These are phyloP conservation scores for Corythornis madagascariensis DNA, from an alignment of 2,113 vertebrate genomes.

Conservation along the genomic window DNA sequence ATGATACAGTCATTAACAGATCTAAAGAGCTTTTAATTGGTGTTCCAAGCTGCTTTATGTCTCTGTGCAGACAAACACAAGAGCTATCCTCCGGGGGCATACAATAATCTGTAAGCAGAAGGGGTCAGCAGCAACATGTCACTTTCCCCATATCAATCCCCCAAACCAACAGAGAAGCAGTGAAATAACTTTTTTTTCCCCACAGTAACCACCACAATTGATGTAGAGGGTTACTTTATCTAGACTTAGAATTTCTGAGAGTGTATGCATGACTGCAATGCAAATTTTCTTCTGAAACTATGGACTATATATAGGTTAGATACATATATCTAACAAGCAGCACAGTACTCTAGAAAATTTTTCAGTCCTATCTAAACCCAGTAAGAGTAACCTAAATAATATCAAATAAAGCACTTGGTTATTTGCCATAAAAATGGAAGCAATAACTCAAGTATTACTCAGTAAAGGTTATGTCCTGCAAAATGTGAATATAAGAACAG, in stretches of 20 bases:
- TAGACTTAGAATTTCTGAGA: background rate
- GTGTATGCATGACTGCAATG: background rate
- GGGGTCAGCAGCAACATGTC: background rate
- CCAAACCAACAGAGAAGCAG: background rate
- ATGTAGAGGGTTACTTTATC: background rate
- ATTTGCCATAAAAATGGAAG: conserved; percentile 16
- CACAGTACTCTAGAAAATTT: background rate
- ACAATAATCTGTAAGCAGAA: background rate
- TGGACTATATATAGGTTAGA: background rate
- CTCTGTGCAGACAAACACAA: background rate
- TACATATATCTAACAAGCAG: background rate
- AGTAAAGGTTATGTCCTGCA: conserved; percentile 28
- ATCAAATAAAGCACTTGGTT: conserved; percentile 2
- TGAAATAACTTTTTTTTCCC: background rate
- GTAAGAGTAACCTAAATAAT: background rate
- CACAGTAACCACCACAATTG: background rate
- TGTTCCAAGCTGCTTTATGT: background rate
- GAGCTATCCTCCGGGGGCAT: background rate
- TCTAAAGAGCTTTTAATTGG: background rate
- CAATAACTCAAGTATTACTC: conserved; percentile 17
- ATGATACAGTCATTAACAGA: background rate
- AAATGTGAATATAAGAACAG: conserved; percentile 8
- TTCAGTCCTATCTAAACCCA: background rate
- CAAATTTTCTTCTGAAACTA: background rate
- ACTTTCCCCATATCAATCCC: background rate